Evolutionary conservation across 2,113 vertebrate species (phyloP), one percentile per base, ranked within the genome.

Genomic region (Puffinus mauretanicus): DNA sequence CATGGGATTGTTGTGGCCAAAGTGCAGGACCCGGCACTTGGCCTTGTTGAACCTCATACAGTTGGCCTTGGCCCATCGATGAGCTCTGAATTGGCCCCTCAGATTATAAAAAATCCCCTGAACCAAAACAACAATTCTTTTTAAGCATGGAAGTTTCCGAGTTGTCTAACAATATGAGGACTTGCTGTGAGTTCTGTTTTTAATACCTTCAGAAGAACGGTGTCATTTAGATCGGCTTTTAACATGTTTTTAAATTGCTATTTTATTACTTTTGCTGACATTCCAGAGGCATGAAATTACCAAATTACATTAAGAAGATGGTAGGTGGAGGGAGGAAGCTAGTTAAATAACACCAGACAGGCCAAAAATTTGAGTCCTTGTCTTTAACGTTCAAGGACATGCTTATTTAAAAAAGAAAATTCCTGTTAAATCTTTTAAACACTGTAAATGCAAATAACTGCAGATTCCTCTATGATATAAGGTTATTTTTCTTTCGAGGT

Each of bases 231-330:
- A 97, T 96, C 42, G 40, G 87, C 90, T 97, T 97, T 98, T 98
- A 98, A 97, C 97, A 77, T 96, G 96, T 96, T 96, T 84, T 97
- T 98, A 97, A 98, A 98, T 97, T 97, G 96, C 85, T 97, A 60
- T 97, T 98, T 98, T 98, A 98, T 97, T 98, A 97, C 86, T 82
- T 91, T 94, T 97, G 95, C 95, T 98, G 97, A 97, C 97, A 98
- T 98, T 98, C 89, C 83, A 88, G 88, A 97, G 91, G 93, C 92
- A 97, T 89, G 93, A 98, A 97, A 98, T 98, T 98, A 98, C 85
- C 83, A 94, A 97, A 98, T 98, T 85, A 93, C 93, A 96, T 97
- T 97, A 96, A 92, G 94, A 93, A 96, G 70, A 79, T n/a, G 21
- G 70, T 82, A 96, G 73, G 70, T 69, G 67, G 85, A 73, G 47